Conservation (phyloP, 2,888 invertebrate genomes). For the Lithophane socia region DNA sequence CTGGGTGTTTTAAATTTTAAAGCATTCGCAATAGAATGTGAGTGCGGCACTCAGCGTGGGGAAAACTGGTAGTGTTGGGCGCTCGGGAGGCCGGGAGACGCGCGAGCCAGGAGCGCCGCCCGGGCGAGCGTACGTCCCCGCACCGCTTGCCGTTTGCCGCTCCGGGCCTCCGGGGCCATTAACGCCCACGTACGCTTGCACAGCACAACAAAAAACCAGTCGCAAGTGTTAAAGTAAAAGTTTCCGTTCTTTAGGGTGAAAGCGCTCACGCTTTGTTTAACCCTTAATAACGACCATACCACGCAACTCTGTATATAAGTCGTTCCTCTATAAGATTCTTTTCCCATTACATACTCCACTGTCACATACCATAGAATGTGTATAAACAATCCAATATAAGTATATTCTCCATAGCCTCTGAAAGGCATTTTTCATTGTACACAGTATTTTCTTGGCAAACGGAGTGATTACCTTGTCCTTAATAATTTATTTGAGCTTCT, state of each 20-base stretch:
- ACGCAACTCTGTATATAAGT: conserved; percentile 42
- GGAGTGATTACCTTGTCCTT: conserved; percentile 84
- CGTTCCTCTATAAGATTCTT: conserved; percentile 10
- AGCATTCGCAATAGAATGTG: conserved; percentile 60
- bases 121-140: conserved; percentile 23
- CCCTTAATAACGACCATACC: conserved; percentile 50
- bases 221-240: conserved; percentile 74
- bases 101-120: conserved; percentile 16
- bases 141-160: conserved; percentile 21
- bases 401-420: conserved; percentile 74
- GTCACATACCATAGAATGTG: conserved; percentile 64
- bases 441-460: conserved; percentile 80
- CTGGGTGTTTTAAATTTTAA: conserved; percentile 65
- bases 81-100: conserved; percentile 19
- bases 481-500: conserved; percentile 86
- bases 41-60: conserved; percentile 55
- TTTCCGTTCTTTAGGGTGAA: conserved; percentile 60
- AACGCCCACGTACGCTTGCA: conserved; percentile 51
- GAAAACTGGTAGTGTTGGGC: conserved; percentile 39
- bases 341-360: conserved; percentile 40
- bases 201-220: conserved; percentile 67
- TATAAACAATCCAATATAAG: conserved; percentile 72
- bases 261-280: conserved; percentile 60
- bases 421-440: conserved; percentile 78
- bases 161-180: conserved; percentile 14